Conservation (phyloP, 2,797 vertebrate genomes). For the Lutjanus argentimaculatus region DNA sequence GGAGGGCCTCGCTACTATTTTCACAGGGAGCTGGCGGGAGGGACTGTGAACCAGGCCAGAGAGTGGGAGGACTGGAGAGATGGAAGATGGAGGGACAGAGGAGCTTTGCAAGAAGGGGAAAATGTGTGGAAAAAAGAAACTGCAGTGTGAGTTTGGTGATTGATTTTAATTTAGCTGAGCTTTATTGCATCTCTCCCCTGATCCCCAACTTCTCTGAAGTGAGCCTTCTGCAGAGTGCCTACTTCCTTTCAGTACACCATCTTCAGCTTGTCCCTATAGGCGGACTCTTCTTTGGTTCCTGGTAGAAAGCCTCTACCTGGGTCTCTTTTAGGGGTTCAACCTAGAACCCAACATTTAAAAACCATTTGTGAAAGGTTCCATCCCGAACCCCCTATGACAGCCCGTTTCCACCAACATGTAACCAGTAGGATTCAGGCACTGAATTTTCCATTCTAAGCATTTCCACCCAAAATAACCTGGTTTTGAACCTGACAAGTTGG, state of each 20-base stretch:
- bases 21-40: conserved; percentile 40
- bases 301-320: no score
- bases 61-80: conserved; percentile 43
- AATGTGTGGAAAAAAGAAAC: conserved; percentile 18
- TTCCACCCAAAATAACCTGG: no score
- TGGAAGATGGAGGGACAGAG: conserved; percentile 21
- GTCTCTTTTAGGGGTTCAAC: no score
- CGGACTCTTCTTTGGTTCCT: no score
- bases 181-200: conserved; percentile 36
- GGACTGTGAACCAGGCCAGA: conserved; percentile 38
- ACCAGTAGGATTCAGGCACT: no score
- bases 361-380: no score
- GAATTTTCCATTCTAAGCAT: no score
- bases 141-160: conserved; percentile 32
- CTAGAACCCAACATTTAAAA: no score
- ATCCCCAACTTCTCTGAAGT: conserved; percentile 39
- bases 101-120: conserved; percentile 15
- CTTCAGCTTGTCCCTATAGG: no score
- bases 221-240: conserved; percentile 1
- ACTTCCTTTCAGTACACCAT: conserved; percentile 1
- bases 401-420: no score
- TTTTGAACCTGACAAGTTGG: no score
- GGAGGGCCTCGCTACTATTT: conserved; percentile 46
- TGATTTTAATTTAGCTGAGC: conserved; percentile 62
- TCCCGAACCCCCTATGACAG: no score